A percentile compares a stretch with the other conserved stretches of the same genome.
Evolutionary conservation across 2,888 invertebrate species (phyloP).

Genomic region (Standfussiana lucernea): DNA sequence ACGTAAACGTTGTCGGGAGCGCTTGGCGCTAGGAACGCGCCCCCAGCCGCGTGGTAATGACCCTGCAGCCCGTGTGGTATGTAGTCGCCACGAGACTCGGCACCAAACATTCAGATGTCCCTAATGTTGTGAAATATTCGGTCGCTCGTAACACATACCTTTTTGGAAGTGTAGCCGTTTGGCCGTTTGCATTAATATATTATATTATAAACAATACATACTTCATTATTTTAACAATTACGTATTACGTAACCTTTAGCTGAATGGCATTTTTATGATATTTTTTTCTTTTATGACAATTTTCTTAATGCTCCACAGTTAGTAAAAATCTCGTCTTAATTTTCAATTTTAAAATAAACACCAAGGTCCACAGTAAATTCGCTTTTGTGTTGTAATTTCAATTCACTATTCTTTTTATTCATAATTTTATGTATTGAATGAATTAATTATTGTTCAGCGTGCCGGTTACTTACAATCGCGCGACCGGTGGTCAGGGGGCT

Average conservation of each 20-base stretch:
- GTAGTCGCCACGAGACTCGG: conserved; percentile 63
- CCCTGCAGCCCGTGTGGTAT: conserved; percentile 75
- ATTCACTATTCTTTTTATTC: conserved; percentile 38
- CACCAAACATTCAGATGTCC: conserved; percentile 40
- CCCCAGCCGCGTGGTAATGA: conserved; percentile 81
- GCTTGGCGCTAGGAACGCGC: conserved; percentile 73
- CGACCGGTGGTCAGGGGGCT: conserved; percentile 75
- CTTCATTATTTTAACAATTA: background rate
- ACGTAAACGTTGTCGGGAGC: conserved; percentile 74
- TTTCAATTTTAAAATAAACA: conserved; percentile 12
- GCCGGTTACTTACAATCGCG: conserved; percentile 69
- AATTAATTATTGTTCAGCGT: conserved; percentile 33
- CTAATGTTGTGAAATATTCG: conserved; percentile 23
- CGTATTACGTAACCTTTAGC: too few species aligned
- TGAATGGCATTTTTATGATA: background rate
- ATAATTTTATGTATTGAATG: conserved; percentile 32
- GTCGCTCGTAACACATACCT: conserved; percentile 5
- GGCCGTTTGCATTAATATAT: background rate
- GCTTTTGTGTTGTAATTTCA: conserved; percentile 9
- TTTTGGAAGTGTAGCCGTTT: background rate
- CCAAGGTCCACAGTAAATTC: background rate
- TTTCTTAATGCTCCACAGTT: background rate
- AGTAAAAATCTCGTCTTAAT: background rate
- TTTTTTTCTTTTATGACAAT: too few species aligned
- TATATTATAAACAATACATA: background rate